These are phyloP conservation scores for Agriotes lineatus DNA, from an alignment of 2,888 invertebrate genomes.

Conservation along the genomic window DNA sequence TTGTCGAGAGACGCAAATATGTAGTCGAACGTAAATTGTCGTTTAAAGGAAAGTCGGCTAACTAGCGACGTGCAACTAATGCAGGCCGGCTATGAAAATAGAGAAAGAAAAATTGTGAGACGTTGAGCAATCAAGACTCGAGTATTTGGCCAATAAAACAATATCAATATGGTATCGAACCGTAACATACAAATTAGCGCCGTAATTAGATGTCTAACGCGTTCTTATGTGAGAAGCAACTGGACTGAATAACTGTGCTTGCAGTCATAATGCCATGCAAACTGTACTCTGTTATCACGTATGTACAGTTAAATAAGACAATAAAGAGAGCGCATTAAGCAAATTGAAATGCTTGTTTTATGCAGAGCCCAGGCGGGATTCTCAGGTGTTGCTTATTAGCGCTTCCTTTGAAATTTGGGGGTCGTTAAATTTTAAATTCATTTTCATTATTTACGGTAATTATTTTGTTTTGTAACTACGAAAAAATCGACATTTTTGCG, in stretches of 20 bases:
- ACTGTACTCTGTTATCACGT: slow-evolving; percentile 7
- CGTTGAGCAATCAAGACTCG: not conserved
- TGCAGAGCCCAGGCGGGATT: too few species aligned
- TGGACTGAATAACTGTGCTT: slow-evolving; percentile 12
- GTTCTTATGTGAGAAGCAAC: slow-evolving; percentile 1
- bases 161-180: not conserved
- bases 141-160: not conserved
- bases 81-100: slow-evolving; percentile 1
- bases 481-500: too few species aligned
- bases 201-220: not conserved
- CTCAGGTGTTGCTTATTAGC: too few species aligned
- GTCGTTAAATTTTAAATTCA: too few species aligned
- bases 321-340: not conserved
- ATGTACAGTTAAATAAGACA: slow-evolving; percentile 1
- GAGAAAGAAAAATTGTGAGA: not conserved
- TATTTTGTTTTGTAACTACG: too few species aligned
- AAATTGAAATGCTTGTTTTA: too few species aligned
- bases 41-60: slow-evolving; percentile 23
- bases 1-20: slow-evolving; percentile 22
- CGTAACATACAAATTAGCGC: not conserved
- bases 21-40: slow-evolving; percentile 18
- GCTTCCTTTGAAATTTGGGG: too few species aligned
- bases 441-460: too few species aligned
- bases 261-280: not conserved
- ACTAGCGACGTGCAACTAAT: slow-evolving; percentile 12